Evolutionary conservation across 2,113 vertebrate species (phyloP).

Genomic region (Sphaerodactylus townsendi): DNA sequence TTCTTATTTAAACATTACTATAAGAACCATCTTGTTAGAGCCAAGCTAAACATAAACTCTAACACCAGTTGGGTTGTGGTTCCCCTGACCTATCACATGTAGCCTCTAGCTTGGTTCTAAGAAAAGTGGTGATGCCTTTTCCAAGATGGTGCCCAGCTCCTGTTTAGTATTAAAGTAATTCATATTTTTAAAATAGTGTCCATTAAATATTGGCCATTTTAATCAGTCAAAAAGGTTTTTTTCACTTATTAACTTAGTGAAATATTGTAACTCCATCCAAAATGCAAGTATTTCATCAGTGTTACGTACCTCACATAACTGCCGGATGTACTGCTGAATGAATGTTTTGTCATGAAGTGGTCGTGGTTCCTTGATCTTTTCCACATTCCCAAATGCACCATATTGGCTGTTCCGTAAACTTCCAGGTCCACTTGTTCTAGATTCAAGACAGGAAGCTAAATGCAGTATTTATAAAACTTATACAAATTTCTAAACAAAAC

Average conservation of each 20-base stretch:
- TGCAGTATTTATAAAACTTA: background rate
- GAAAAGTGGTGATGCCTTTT: background rate
- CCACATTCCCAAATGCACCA: conserved; percentile 83
- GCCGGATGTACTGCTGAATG: conserved; percentile 92
- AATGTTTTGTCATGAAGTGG: conserved; percentile 93
- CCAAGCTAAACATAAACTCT: too few species aligned
- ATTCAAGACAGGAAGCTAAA: background rate
- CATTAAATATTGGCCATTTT: background rate
- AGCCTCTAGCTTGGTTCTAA: too few species aligned
- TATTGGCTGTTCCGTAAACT: conserved; percentile 83
- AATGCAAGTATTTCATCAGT: background rate
- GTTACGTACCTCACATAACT: conserved; percentile 88
- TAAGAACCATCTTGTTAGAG: too few species aligned
- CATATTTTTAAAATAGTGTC: background rate
- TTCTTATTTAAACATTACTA: too few species aligned
- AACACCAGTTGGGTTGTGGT: too few species aligned
- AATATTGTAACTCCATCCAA: background rate
- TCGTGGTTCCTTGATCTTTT: conserved; percentile 94
- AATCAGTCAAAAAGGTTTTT: background rate
- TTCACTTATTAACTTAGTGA: background rate
- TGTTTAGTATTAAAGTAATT: background rate
- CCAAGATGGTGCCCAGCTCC: background rate
- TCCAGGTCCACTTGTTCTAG: conserved; percentile 79
- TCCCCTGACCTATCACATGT: too few species aligned
- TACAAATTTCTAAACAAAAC: background rate